These are phyloP conservation scores for Cepaea hortensis DNA, from an alignment of 2,888 invertebrate species.

Conservation along the genomic window DNA sequence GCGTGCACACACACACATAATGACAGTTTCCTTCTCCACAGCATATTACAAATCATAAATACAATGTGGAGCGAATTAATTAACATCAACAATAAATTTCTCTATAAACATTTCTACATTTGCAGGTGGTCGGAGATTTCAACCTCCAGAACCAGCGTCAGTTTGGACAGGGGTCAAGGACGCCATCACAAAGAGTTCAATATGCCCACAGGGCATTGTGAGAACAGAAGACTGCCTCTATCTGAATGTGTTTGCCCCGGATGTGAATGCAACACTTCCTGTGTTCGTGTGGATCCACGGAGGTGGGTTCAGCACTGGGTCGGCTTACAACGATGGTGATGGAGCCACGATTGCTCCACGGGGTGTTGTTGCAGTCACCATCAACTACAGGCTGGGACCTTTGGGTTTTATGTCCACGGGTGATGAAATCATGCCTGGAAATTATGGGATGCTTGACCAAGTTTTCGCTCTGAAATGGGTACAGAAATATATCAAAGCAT, in stretches of 20 bases:
- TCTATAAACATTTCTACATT: not conserved
- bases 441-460: conserved; percentile 43
- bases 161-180: conserved; percentile 91
- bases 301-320: not conserved
- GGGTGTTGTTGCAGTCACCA: conserved; percentile 17
- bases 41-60: no score
- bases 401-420: conserved; percentile 41
- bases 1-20: no score
- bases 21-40: no score
- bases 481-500: conserved; percentile 26
- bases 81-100: no score
- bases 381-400: conserved; percentile 24
- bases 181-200: conserved; percentile 88
- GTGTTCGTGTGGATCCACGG: conserved; percentile 36
- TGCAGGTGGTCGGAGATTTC: conserved; percentile 85
- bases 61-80: no score
- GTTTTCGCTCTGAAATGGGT: conserved; percentile 43
- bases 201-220: conserved; percentile 89
- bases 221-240: conserved; percentile 76
- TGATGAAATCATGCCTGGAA: conserved; percentile 44
- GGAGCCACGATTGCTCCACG: conserved; percentile 8
- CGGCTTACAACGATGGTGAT: conserved; percentile 1
- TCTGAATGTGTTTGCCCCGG: conserved; percentile 30
- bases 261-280: conserved; percentile 2
- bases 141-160: conserved; percentile 89